Evolutionary conservation across 2,113 vertebrate species (phyloP).

Genomic region (Hymenochirus boettgeri): DNA sequence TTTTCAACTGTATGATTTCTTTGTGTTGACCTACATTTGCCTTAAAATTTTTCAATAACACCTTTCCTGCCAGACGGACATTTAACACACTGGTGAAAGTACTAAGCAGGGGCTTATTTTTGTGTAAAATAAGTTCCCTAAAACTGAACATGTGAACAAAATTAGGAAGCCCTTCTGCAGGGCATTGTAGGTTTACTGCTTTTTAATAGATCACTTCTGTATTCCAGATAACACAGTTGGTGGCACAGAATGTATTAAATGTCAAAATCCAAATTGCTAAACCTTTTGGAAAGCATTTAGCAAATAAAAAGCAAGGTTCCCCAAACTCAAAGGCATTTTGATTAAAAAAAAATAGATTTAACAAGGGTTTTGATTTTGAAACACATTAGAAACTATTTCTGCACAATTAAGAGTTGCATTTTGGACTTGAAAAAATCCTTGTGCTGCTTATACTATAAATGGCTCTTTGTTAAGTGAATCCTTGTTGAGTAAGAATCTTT

Average conservation of each 20-base stretch:
- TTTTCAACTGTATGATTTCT: constrained; percentile 55
- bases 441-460: no score
- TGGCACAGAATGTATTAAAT: constrained; percentile 17
- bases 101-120: constrained; percentile 34
- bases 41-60: constrained; percentile 52
- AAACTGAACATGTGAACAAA: constrained; percentile 24
- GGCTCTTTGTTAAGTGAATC: no score
- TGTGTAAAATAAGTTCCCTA: constrained; percentile 19
- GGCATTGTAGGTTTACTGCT: constrained; percentile 35
- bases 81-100: constrained; percentile 50
- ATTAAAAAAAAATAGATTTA: no score
- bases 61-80: constrained; percentile 47
- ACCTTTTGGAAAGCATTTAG: neutral
- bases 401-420: no score
- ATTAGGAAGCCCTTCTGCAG: constrained; percentile 38
- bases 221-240: constrained; percentile 25
- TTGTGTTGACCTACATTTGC: constrained; percentile 58
- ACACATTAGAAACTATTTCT: no score
- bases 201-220: constrained; percentile 4
- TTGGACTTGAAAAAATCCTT: no score
- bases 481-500: no score
- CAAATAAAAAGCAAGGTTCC: neutral
- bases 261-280: neutral
- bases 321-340: no score
- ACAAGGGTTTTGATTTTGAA: no score